These are phyloP conservation scores for Drosophila kuntzei DNA, from an alignment of 2,888 invertebrate species.

Conservation along the genomic window DNA sequence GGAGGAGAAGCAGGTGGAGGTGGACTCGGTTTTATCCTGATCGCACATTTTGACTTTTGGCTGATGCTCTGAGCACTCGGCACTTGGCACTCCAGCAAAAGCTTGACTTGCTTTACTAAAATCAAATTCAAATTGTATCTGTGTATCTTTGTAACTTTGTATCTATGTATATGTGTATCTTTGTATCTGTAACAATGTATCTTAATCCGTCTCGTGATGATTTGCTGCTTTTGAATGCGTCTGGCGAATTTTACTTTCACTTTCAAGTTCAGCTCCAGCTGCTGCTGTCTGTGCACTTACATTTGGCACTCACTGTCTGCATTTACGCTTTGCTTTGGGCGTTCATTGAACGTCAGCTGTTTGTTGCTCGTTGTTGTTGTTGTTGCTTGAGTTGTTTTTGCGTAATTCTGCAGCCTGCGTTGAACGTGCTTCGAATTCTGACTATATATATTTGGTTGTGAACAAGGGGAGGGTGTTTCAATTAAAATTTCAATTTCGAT, in stretches of 20 bases:
- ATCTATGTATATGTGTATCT: constrained; percentile 7
- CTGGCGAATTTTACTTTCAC: constrained; percentile 71
- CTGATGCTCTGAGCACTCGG: constrained; percentile 72
- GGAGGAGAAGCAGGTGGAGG: neutral
- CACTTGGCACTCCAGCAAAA: constrained; percentile 75
- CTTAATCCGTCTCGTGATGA: constrained; percentile 14
- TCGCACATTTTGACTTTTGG: constrained; percentile 33
- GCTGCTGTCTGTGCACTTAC: constrained; percentile 57
- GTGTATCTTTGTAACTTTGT: constrained; percentile 6
- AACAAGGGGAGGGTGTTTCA: neutral
- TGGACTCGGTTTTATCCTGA: constrained; percentile 25
- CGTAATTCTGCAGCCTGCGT: constrained; percentile 67
- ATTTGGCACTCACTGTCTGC: constrained; percentile 64
- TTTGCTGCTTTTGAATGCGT: constrained; percentile 14
- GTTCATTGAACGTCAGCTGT: constrained; percentile 80
- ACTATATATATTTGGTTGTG: constrained; percentile 4
- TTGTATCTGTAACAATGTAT: constrained; percentile 8
- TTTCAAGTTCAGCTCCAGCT: constrained; percentile 77
- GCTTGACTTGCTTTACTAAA: constrained; percentile 13
- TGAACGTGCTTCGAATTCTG: constrained; percentile 58
- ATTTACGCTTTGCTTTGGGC: constrained; percentile 52
- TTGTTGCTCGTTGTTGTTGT: constrained; percentile 36
- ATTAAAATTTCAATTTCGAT: constrained; percentile 13
- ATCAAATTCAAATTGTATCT: neutral
- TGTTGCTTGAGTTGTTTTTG: constrained; percentile 52